Conservation (phyloP, 1,140 invertebrate genomes). For the Meloidogyne hapla region DNA sequence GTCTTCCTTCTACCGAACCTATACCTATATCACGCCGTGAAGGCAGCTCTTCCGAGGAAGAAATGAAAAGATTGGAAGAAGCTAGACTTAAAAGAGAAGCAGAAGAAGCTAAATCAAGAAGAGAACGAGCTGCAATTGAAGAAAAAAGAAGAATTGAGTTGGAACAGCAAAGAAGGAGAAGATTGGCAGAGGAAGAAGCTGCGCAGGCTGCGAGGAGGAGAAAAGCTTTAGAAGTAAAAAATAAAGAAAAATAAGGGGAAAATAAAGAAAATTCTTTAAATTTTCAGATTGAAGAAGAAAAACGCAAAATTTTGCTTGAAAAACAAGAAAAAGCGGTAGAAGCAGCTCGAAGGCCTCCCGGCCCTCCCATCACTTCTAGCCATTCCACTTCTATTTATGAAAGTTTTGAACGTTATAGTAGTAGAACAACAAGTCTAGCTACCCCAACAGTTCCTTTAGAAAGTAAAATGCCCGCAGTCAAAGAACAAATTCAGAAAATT, state of each 20-base stretch:
- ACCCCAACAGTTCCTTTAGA: slow-evolving; percentile 11
- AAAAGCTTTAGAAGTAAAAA: neutral
- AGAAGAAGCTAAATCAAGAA: slow-evolving; percentile 6
- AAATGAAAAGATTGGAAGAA: slow-evolving; percentile 21
- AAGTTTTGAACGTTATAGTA: slow-evolving; percentile 9
- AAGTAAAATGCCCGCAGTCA: neutral
- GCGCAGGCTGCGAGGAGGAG: slow-evolving; percentile 12
- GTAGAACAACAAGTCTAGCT: neutral
- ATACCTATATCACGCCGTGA: neutral
- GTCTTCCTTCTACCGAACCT: neutral
- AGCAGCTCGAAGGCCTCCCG: neutral
- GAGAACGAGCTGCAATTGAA: neutral
- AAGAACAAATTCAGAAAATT: slow-evolving; percentile 12
- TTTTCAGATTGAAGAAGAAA: slow-evolving; percentile 8
- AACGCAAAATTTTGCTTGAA: neutral
- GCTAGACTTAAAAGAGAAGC: slow-evolving; percentile 8
- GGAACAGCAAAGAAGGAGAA: slow-evolving; percentile 6
- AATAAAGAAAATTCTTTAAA: neutral
- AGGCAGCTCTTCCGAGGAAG: neutral
- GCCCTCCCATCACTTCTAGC: neutral
- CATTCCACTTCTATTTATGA: slow-evolving; percentile 2
- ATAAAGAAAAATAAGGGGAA: neutral
- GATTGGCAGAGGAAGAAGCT: neutral
- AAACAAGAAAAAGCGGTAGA: neutral
- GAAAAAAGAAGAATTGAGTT: slow-evolving; percentile 5